Conservation (phyloP, 2,888 invertebrate genomes). For the Trachelus troglodyta region DNA sequence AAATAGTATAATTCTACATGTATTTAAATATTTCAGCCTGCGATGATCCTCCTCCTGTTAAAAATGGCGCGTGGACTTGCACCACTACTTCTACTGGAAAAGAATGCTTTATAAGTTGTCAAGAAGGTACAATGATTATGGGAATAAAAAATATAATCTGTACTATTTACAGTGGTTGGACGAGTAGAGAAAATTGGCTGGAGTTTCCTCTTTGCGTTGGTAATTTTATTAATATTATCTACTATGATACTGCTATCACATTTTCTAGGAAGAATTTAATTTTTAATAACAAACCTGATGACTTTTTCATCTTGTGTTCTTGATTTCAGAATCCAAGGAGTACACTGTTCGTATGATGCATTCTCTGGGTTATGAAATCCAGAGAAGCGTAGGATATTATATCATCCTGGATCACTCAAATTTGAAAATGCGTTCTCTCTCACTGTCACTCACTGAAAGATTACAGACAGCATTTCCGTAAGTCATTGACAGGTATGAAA, state of each 20-base stretch:
- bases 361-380: slow-evolving; percentile 36
- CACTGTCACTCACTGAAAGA: slow-evolving; percentile 31
- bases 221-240: slow-evolving; percentile 5
- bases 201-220: slow-evolving; percentile 48
- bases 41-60: slow-evolving; percentile 37
- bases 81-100: slow-evolving; percentile 24
- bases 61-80: slow-evolving; percentile 44
- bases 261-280: too few species aligned
- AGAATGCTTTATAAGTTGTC: slow-evolving; percentile 34
- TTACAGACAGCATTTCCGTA: slow-evolving; percentile 40
- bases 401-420: slow-evolving; percentile 37
- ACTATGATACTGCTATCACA: too few species aligned
- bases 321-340: slow-evolving; percentile 13
- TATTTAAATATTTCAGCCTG: slow-evolving; percentile 26
- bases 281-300: too few species aligned
- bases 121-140: slow-evolving; percentile 35
- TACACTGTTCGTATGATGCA: slow-evolving; percentile 36
- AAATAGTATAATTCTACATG: not conserved
- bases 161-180: slow-evolving; percentile 30
- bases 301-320: too few species aligned
- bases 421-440: slow-evolving; percentile 24
- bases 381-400: slow-evolving; percentile 41
- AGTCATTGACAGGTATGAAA: slow-evolving; percentile 9
- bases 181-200: slow-evolving; percentile 34
- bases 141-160: slow-evolving; percentile 39